A percentile compares a stretch with the other conserved stretches of the same genome.
These are phyloP conservation scores for Andrena haemorrhoa DNA, from an alignment of 2,888 invertebrate species.

Conservation along the genomic window DNA sequence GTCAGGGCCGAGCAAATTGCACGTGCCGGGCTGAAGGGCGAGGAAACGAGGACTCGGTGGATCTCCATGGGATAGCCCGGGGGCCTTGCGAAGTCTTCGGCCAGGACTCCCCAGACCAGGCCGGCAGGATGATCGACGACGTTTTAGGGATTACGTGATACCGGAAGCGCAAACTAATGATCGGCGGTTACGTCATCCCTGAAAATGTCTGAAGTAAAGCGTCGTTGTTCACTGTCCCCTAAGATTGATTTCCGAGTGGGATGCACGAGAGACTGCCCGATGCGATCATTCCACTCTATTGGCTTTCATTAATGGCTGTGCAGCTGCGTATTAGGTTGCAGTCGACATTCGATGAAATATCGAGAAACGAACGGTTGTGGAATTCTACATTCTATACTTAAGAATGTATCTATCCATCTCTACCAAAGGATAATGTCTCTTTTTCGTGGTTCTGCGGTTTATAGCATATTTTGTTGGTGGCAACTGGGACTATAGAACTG, in stretches of 20 bases:
- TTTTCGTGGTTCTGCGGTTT: too few species aligned
- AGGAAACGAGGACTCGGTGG: conserved; percentile 65
- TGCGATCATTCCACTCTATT: conserved; percentile 19
- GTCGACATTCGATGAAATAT: not conserved
- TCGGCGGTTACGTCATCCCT: conserved; percentile 66
- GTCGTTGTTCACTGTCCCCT: not conserved
- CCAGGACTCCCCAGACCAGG: conserved; percentile 51
- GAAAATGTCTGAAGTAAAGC: conserved; percentile 58
- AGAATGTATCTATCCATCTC: not conserved
- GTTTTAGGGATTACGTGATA: conserved; percentile 73
- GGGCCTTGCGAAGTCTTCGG: conserved; percentile 54
- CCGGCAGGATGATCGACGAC: conserved; percentile 68
- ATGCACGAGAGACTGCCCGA: conserved; percentile 8
- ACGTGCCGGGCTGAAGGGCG: conserved; percentile 61
- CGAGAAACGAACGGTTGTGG: conserved; percentile 1
- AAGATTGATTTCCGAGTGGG: conserved; percentile 46
- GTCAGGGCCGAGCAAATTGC: conserved; percentile 67
- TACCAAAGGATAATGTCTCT: too few species aligned
- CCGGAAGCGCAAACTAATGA: conserved; percentile 70
- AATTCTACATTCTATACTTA: not conserved
- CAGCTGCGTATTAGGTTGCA: not conserved
- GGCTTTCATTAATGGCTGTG: conserved; percentile 32
- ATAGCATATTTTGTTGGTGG: too few species aligned
- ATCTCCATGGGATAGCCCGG: conserved; percentile 61
- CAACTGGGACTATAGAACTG: too few species aligned